Base-by-base conservation (phyloP, 2,888 invertebrate species). In the Aphrophora alni region DNA sequence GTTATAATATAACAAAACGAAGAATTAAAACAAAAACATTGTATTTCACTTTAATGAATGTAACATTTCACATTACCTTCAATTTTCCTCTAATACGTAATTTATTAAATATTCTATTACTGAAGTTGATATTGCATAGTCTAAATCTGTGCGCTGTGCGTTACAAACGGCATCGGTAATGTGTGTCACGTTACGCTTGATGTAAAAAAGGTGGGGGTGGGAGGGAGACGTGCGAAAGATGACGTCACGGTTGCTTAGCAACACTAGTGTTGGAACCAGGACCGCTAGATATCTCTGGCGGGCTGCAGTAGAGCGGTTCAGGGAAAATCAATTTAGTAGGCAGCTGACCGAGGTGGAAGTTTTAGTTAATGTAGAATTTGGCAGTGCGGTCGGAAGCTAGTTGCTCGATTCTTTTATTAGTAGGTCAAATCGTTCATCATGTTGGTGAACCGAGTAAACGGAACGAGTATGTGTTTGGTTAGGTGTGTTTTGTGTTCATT, bases 291-390 rank as follows among this genome's bases (percentile, higher is more conserved):
- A 3, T 7, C 81, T 77, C 81, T 28, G 38, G 14, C 38, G 81
- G 59, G 70, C 81, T 81, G 81, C 81, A 74, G 78, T 79, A 72
- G 77, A 77, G 71, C 73, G 44, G 78, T 79, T 71, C 71, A 7
- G 78, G 75, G 78, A 83, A 84, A 84, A 84, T 84, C 84, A 82
- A 84, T 84, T 83, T 82, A 84, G 84, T 84, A 77, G 78, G 81
- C 74, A 75, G 83, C 80, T 80, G 76, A 76, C 81, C 77, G 78
- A 33, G 78, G 79, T 74, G 81, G n/a, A 72, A 76, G 26, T 26
- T 8, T 24, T 24, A 24, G 26, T 24, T 21, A 21, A 26, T n/a
- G 69, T 21, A 24, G 59, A 38, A 27, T 28, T 33, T 68, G 69
- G 78, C 69, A 68, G 74, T 74, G 74, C 75, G 75, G 76, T 70